These are phyloP conservation scores for Drosophila anceps DNA, from an alignment of 2,888 invertebrate species.

Conservation along the genomic window DNA sequence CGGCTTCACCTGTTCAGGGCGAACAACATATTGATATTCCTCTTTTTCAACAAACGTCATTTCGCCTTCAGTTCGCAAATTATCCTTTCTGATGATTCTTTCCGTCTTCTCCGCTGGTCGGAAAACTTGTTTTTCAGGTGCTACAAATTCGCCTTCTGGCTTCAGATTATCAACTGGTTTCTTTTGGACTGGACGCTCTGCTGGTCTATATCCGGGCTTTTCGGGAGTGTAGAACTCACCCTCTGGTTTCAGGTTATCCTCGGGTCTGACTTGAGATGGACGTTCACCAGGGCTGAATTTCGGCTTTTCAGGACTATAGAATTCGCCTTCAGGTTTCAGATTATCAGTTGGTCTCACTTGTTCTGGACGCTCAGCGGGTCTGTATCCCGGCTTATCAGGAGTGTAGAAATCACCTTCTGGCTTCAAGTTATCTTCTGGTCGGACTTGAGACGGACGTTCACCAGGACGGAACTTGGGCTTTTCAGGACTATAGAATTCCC, in stretches of 20 bases:
- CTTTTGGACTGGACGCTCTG: slow-evolving; percentile 5
- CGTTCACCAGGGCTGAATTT: not conserved
- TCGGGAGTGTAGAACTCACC: slow-evolving; percentile 4
- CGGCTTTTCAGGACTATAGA: slow-evolving; percentile 1
- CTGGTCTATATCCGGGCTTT: not conserved
- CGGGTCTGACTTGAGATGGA: not conserved
- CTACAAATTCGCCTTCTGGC: slow-evolving; percentile 53
- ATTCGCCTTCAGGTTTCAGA: not conserved
- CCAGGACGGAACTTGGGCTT: not conserved
- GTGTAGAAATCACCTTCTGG: slow-evolving; percentile 5
- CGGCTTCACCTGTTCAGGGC: slow-evolving; percentile 66
- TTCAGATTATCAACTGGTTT: slow-evolving; percentile 74
- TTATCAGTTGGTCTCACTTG: not conserved
- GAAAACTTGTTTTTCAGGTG: slow-evolving; percentile 81
- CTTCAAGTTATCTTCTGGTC: not conserved
- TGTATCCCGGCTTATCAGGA: not conserved
- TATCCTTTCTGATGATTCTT: slow-evolving; percentile 86
- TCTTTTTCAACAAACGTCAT: not conserved
- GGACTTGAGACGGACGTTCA: not conserved
- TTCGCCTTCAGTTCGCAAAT: slow-evolving; percentile 77
- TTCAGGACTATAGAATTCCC: not conserved
- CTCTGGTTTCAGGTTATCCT: not conserved
- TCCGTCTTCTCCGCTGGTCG: slow-evolving; percentile 86
- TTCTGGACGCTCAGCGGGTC: not conserved
- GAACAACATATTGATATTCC: slow-evolving; percentile 7